These are phyloP conservation scores for Leptopilina drosophilae DNA, from an alignment of 2,888 invertebrate genomes.

Conservation along the genomic window DNA sequence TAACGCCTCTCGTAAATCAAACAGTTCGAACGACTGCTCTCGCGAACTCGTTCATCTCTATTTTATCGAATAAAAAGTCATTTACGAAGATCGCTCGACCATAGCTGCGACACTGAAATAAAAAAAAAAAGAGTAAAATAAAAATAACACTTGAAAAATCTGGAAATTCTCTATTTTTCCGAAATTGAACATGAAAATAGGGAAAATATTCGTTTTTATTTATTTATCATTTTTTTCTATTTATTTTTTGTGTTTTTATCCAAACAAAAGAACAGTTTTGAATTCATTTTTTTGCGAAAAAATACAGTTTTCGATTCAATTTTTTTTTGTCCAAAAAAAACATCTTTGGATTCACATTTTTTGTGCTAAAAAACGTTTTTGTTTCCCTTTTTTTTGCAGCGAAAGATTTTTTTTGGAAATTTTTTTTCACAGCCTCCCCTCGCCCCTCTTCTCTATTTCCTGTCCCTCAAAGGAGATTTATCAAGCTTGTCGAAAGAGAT, in stretches of 20 bases:
- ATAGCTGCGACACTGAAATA: neutral
- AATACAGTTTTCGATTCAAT: neutral
- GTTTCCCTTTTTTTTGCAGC: too few relatives aligned
- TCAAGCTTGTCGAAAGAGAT: constrained; percentile 8
- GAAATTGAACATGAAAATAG: too few relatives aligned
- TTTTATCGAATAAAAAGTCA: constrained; percentile 39
- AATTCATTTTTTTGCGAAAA: neutral
- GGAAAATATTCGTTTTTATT: neutral
- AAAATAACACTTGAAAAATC: neutral
- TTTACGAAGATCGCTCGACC: constrained; percentile 13
- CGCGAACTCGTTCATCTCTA: constrained; percentile 33
- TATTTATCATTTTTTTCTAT: neutral
- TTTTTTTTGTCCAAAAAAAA: neutral
- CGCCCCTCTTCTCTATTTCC: neutral
- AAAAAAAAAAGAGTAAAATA: neutral
- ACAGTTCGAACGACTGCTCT: constrained; percentile 33
- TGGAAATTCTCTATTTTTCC: neutral
- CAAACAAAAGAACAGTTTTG: neutral
- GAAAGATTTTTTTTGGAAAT: too few relatives aligned
- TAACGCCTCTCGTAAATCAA: constrained; percentile 32
- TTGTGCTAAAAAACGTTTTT: neutral
- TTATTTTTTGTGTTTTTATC: too few relatives aligned
- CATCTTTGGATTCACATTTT: neutral
- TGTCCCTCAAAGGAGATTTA: neutral
- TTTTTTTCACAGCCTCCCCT: too few relatives aligned